Evolutionary conservation across 2,113 vertebrate species (phyloP).

Genomic region (Hemicordylus capensis): DNA sequence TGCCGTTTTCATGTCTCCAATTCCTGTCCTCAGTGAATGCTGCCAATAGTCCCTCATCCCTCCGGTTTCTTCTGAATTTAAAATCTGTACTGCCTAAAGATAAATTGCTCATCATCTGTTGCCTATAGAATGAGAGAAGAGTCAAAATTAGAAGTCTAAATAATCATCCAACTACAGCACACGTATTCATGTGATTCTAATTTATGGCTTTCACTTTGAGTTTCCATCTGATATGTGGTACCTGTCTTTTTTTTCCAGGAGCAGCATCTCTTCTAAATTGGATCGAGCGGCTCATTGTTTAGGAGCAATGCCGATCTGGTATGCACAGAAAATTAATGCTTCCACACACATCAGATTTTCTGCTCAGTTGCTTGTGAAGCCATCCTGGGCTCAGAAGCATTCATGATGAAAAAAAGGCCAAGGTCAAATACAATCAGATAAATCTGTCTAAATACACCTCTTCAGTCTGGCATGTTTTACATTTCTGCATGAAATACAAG

Average conservation of each 20-base stretch:
- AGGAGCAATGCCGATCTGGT: slow-evolving; percentile 8
- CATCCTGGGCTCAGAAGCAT: background rate
- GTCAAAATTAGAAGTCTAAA: slow-evolving; percentile 37
- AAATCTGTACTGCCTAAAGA: background rate
- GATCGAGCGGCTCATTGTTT: slow-evolving; percentile 19
- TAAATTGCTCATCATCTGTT: slow-evolving; percentile 27
- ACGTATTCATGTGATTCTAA: background rate
- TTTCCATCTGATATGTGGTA: slow-evolving; percentile 8
- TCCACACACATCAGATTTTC: slow-evolving; percentile 18
- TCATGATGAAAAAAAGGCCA: slow-evolving; percentile 15
- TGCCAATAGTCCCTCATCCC: slow-evolving; percentile 15
- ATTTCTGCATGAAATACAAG: slow-evolving; percentile 11
- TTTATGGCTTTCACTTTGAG: slow-evolving; percentile 35
- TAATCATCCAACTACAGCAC: slow-evolving; percentile 20
- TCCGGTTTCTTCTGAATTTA: slow-evolving; percentile 11
- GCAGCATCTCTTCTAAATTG: background rate
- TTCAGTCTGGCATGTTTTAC: slow-evolving; percentile 1
- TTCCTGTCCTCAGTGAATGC: slow-evolving; percentile 13
- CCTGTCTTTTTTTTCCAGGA: slow-evolving; percentile 14
- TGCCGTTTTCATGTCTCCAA: slow-evolving; percentile 22
- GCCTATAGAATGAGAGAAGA: slow-evolving; percentile 16
- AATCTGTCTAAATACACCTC: background rate
- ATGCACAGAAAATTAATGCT: slow-evolving; percentile 32
- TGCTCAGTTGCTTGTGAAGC: slow-evolving; percentile 27
- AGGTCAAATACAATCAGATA: slow-evolving; percentile 31